These are phyloP conservation scores for Eretmochelys imbricata DNA, from an alignment of 2,113 vertebrate species.

Conservation along the genomic window DNA sequence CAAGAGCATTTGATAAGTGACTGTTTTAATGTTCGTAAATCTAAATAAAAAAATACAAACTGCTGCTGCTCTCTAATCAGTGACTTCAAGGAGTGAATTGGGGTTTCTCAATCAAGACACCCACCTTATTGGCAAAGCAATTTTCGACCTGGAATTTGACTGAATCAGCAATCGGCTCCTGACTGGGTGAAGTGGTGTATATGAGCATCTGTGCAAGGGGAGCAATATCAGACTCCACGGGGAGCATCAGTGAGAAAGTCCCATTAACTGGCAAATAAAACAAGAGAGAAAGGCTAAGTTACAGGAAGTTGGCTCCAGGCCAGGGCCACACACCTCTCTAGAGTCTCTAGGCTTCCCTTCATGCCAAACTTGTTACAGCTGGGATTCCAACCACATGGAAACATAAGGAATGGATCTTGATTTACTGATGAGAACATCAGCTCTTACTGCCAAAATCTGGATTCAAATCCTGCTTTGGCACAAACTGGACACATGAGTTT, in stretches of 20 bases:
- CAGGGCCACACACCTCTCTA: not conserved
- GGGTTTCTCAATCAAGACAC: not conserved
- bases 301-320: not conserved
- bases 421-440: not conserved
- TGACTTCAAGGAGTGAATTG: not conserved
- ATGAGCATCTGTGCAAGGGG: conserved; percentile 86
- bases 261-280: conserved; percentile 74
- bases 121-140: conserved; percentile 89
- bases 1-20: not conserved
- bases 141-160: conserved; percentile 77
- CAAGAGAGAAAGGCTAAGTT: not conserved
- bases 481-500: not conserved
- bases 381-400: not conserved
- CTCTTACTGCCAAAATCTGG: not conserved
- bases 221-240: conserved; percentile 71
- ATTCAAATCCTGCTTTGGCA: not conserved
- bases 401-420: not conserved
- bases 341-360: not conserved
- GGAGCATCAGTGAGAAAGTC: conserved; percentile 70
- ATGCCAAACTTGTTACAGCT: not conserved
- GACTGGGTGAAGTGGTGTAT: conserved; percentile 80
- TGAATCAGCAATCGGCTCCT: conserved; percentile 87
- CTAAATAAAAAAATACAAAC: not conserved
- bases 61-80: not conserved
- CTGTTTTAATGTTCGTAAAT: not conserved